Evolutionary conservation across 2,113 vertebrate species (phyloP).

Genomic region (Callaeas wilsoni): DNA sequence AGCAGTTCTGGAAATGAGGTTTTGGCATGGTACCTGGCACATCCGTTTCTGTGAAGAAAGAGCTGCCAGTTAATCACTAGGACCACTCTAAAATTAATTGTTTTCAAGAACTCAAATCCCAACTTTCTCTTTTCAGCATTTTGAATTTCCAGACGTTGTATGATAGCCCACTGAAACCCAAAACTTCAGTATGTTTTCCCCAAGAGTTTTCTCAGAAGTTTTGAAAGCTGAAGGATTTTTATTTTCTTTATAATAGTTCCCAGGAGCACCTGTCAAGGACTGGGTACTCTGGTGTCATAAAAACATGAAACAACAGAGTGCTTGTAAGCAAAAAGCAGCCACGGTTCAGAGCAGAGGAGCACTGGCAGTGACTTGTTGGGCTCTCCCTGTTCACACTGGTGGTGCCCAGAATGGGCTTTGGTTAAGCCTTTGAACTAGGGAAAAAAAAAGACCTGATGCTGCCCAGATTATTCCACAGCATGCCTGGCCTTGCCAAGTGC

Average conservation of each 20-base stretch:
- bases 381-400: neutral
- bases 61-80: neutral
- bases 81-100: neutral
- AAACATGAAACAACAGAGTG: neutral
- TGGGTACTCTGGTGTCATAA: neutral
- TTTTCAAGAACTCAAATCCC: neutral
- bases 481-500: neutral
- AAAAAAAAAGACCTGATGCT: neutral
- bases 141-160: neutral
- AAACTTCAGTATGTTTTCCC: neutral
- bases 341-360: neutral
- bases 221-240: neutral
- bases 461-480: neutral
- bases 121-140: neutral
- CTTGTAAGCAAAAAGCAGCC: neutral
- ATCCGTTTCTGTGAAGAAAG: neutral
- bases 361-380: neutral
- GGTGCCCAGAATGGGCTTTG: neutral
- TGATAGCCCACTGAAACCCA: neutral
- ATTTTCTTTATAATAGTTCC: neutral
- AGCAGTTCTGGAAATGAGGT: neutral
- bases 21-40: neutral
- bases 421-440: constrained; percentile 3
- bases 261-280: neutral
- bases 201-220: neutral